Conservation (phyloP, 92 coral and sea anemone species). For the Zoanthus sansibaricus region DNA sequence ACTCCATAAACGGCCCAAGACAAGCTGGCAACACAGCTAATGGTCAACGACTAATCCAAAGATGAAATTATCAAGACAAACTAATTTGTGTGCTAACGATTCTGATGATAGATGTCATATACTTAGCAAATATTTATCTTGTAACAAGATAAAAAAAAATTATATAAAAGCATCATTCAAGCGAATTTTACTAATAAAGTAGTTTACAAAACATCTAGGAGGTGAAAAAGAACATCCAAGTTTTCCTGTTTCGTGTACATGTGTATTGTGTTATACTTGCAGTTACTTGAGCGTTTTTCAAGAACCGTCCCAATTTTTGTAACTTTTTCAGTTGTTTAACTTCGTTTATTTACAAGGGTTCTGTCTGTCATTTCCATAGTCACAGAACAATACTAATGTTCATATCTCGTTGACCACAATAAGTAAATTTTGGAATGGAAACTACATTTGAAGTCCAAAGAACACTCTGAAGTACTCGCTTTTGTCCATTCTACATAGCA, state of each 20-base stretch:
- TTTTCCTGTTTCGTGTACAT: neutral
- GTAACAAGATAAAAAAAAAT: constrained; percentile 1
- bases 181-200: neutral
- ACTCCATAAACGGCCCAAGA: neutral
- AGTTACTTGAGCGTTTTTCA: neutral
- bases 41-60: constrained; percentile 5
- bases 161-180: neutral
- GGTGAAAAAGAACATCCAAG: neutral
- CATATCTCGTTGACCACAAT: too few relatives aligned
- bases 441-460: too few relatives aligned
- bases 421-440: too few relatives aligned
- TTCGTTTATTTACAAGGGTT: neutral
- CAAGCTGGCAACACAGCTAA: neutral
- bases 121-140: constrained; percentile 26
- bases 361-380: too few relatives aligned
- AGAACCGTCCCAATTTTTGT: neutral
- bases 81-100: constrained; percentile 2
- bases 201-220: neutral
- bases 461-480: too few relatives aligned
- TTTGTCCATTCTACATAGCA: too few relatives aligned
- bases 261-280: neutral
- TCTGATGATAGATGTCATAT: constrained; percentile 8
- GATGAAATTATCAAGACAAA: constrained; percentile 22
- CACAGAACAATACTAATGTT: too few relatives aligned
- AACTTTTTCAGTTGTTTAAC: neutral